Base-by-base conservation (phyloP, 2,888 invertebrate species). In the Miltochrista miniata region DNA sequence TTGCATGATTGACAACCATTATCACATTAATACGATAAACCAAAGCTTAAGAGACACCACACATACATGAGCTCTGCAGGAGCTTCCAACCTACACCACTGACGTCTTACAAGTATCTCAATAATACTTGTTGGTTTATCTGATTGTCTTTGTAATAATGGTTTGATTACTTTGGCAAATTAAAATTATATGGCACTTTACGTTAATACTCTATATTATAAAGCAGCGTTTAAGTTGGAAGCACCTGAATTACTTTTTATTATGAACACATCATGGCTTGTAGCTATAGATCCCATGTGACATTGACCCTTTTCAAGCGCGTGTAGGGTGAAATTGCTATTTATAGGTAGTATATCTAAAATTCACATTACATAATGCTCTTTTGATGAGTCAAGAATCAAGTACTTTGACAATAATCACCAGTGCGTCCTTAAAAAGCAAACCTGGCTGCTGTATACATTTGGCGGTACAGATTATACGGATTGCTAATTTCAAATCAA, bases 1-100 rank as follows among this genome's bases (percentile, higher is more conserved):
- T 86, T 82, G 91, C 91, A 90, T 90, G 90, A 90, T 87, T 82
- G 90, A 90, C 89, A 91, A 91, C 89, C 90, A 90, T 90, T 83
- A 88, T 87, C 76, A 88, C 79, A 90, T 90, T 91, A 90, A 90
- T 90, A 88, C 77, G 83, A 83, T 79, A 82, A 76, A 86, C 83
- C 83, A 87, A 70, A 87, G 85, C 88, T 80, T 68, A 31, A 8
- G 61, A 61, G 70, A 76, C 74, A 78, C 83, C 79, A 81, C 79
- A 83, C 70, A 73, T 51, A 56, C 55, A 60, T 76, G 68, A 74
- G 62, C 70, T 73, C 68, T 60, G 65, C 58, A 65, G 74, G 82
- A 79, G 74, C 76, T 79, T 75, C 80, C 80, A 83, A 83, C 78
- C 71, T 59, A 40, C 11, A 44, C 2, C 13, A n/a, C 15, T 36